Percentiles rank a stretch among this genome's conserved stretches.
Conservation (phyloP, 2,797 vertebrate genomes). For the Nasua narica region DNA sequence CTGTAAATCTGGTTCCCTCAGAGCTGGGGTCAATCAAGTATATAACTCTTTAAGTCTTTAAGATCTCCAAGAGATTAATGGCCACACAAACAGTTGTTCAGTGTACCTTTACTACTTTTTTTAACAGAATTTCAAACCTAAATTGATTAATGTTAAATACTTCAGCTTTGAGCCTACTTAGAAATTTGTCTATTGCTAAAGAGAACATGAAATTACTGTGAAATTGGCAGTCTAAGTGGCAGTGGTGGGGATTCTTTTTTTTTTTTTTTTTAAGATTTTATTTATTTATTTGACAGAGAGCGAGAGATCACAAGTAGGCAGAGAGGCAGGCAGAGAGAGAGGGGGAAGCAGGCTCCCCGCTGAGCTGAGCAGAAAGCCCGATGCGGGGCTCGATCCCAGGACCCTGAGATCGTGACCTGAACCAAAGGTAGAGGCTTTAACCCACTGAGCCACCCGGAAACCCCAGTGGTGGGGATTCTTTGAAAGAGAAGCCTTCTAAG, state of each 20-base stretch:
- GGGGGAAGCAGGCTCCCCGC: too few species aligned
- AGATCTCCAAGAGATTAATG: not conserved
- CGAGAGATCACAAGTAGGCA: too few species aligned
- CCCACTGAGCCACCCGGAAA: too few species aligned
- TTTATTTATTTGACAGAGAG: too few species aligned
- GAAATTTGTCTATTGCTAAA: not conserved
- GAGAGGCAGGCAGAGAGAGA: too few species aligned
- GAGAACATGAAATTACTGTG: not conserved
- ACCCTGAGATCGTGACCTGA: too few species aligned
- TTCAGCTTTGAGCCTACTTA: not conserved
- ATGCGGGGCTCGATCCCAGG: too few species aligned
- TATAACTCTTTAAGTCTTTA: not conserved
- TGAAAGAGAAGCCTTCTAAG: not conserved
- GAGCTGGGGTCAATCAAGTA: not conserved
- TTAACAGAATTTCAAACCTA: not conserved
- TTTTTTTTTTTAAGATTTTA: too few species aligned
- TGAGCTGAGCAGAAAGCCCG: too few species aligned
- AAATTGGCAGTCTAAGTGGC: not conserved
- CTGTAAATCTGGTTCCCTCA: not conserved
- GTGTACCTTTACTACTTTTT: not conserved
- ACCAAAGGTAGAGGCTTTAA: too few species aligned
- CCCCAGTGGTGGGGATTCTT: not conserved
- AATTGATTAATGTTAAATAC: not conserved
- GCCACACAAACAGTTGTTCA: not conserved
- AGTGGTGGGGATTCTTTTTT: not conserved